These are phyloP conservation scores for Podarcis raffonei DNA, from an alignment of 2,113 vertebrate genomes.

Conservation along the genomic window DNA sequence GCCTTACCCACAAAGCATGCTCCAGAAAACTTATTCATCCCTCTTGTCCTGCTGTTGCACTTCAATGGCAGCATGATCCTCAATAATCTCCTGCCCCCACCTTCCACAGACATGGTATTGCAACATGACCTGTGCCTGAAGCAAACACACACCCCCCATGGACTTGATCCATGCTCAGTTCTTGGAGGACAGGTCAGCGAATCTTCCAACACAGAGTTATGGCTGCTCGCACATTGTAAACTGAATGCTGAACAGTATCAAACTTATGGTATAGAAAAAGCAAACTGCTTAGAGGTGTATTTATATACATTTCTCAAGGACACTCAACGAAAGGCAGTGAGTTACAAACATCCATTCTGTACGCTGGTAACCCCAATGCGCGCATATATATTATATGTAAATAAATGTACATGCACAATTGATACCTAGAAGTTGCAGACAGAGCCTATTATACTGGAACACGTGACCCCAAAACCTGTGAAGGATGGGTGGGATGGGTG, in stretches of 20 bases:
- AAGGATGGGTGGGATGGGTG: slow-evolving; percentile 40
- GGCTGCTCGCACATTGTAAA: slow-evolving; percentile 53
- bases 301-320: slow-evolving; percentile 70
- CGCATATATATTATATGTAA: slow-evolving; percentile 40
- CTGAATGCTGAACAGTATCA: slow-evolving; percentile 70
- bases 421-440: slow-evolving; percentile 42
- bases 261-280: slow-evolving; percentile 50
- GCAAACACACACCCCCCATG: neutral
- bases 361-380: slow-evolving; percentile 54
- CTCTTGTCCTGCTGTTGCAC: neutral
- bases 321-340: slow-evolving; percentile 61
- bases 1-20: neutral
- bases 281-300: slow-evolving; percentile 64
- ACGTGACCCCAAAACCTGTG: slow-evolving; percentile 57
- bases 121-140: slow-evolving; percentile 6
- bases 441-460: slow-evolving; percentile 47
- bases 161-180: neutral
- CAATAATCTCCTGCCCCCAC: neutral
- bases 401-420: slow-evolving; percentile 63
- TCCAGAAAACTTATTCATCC: accelerated
- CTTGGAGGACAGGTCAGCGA: neutral
- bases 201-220: slow-evolving; percentile 63
- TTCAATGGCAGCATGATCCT: neutral
- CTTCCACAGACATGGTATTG: neutral
- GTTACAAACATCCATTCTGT: slow-evolving; percentile 75